A percentile compares a stretch with the other conserved stretches of the same genome.
phyloP scores from a whole-genome alignment of 2,113 vertebrate species.

The Tylochromis polylepis region DNA sequence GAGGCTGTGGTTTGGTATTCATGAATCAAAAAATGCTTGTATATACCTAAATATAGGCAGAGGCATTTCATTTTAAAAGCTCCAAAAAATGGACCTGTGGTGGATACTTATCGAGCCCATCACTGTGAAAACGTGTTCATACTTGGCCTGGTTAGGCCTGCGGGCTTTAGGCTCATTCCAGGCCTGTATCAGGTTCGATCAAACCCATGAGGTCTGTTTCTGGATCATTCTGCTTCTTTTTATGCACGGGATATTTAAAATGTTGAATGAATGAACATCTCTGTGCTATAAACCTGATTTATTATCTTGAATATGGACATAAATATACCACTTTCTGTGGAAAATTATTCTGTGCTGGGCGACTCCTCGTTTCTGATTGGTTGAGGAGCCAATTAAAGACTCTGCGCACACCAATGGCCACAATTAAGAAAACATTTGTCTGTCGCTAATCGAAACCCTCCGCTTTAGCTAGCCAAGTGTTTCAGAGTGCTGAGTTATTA shows the following conservation, averaged over 20 bases:
- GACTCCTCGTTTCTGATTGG: constrained; percentile 15
- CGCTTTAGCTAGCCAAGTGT: neutral
- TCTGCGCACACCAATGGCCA: neutral
- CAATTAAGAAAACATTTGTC: neutral
- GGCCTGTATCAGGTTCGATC: neutral
- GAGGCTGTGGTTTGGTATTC: neutral
- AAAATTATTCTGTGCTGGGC: neutral
- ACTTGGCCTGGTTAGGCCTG: neutral
- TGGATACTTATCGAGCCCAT: neutral
- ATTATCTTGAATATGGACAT: neutral
- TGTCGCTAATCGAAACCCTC: neutral
- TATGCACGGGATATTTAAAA: neutral
- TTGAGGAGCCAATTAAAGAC: neutral
- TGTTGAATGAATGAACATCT: neutral
- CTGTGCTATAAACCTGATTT: neutral
- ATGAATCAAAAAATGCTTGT: neutral
- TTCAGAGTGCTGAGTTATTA: neutral
- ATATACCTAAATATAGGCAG: neutral
- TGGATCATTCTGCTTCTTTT: neutral
- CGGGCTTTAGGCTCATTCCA: neutral
- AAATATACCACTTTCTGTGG: neutral
- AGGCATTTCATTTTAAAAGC: neutral
- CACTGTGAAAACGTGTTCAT: neutral
- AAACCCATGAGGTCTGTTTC: neutral
- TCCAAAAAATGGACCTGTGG: neutral